Conservation (phyloP, 2,888 invertebrate genomes). For the Epistrophella euchroma region DNA sequence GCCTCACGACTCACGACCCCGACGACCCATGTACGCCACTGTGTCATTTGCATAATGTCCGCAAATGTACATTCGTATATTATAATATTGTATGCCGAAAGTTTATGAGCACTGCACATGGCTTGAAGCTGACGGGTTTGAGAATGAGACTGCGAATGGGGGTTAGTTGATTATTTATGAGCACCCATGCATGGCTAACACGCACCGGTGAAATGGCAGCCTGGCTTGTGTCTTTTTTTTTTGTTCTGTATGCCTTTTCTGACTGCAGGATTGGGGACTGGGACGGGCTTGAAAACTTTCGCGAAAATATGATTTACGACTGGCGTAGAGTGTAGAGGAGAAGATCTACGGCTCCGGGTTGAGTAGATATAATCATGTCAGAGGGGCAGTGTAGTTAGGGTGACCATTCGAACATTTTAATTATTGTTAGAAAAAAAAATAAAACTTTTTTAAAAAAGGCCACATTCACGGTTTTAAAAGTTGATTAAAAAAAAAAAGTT, state of each 20-base stretch:
- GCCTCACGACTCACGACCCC: slow-evolving; percentile 69
- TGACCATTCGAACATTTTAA: not conserved
- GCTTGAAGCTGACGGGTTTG: slow-evolving; percentile 26
- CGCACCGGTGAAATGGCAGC: slow-evolving; percentile 66
- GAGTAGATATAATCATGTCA: not conserved
- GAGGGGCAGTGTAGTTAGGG: not conserved
- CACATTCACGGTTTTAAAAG: too few species aligned
- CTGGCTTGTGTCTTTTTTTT: slow-evolving; percentile 27
- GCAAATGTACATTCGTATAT: slow-evolving; percentile 65
- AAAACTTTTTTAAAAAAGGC: too few species aligned
- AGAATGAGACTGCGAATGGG: slow-evolving; percentile 35
- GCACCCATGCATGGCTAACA: slow-evolving; percentile 70
- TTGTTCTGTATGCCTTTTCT: slow-evolving; percentile 26
- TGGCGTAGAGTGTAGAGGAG: slow-evolving; percentile 31
- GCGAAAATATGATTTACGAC: slow-evolving; percentile 72
- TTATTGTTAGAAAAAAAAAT: not conserved
- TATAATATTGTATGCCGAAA: slow-evolving; percentile 49
- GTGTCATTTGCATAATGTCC: slow-evolving; percentile 75
- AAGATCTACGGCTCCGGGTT: slow-evolving; percentile 50
- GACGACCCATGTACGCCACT: slow-evolving; percentile 70
- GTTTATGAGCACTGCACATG: slow-evolving; percentile 66
- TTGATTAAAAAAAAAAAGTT: too few species aligned
- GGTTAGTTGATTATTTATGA: slow-evolving; percentile 74
- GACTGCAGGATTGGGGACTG: not conserved
- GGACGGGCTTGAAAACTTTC: slow-evolving; percentile 69